These are phyloP conservation scores for Bos taurus DNA, from an alignment of 2,113 vertebrate genomes.

Conservation along the genomic window ARS-UCD2.0 NC_037352.1:11370001-11370500, in stretches of 20 bases:
- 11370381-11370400: too few species aligned
- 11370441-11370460: neutral
- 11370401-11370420: neutral
- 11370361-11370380: neutral
- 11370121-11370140: neutral
- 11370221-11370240: neutral
- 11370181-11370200: neutral
- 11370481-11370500: neutral
- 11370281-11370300: neutral
- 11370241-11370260: neutral
- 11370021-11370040: neutral
- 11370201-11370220: neutral
- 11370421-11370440: neutral
- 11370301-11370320: fast-evolving
- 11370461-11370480: neutral
- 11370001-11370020: neutral
- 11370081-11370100: neutral
- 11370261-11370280: fast-evolving
- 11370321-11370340: neutral
- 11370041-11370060: neutral
- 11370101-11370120: neutral
- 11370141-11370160: neutral
- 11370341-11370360: neutral
- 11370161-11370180: neutral
- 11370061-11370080: too few species aligned